A percentile compares a stretch with the other conserved stretches of the same genome.
These are phyloP conservation scores for Phainopepla nitens DNA, from an alignment of 2,113 vertebrate species.

Conservation along the genomic window DNA sequence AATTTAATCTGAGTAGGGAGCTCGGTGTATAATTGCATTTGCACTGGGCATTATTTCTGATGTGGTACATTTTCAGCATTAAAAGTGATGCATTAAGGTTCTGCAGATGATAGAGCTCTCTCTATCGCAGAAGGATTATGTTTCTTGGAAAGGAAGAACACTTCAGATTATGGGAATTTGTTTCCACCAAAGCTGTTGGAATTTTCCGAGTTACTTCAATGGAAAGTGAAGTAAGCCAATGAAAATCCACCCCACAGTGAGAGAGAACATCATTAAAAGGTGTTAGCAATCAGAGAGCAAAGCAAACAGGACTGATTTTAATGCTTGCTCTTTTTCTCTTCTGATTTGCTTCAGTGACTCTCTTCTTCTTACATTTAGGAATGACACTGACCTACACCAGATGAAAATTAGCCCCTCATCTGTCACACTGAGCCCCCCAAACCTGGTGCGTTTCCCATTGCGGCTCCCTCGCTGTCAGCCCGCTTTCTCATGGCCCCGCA, in stretches of 20 bases:
- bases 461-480: accelerated
- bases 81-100: neutral
- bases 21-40: neutral
- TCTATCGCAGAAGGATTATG: neutral
- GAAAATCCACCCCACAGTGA: neutral
- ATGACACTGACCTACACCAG: neutral
- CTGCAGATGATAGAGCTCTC: neutral
- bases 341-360: neutral
- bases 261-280: neutral
- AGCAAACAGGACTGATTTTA: neutral
- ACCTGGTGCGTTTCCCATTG: accelerated
- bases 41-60: neutral
- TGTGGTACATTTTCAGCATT: neutral
- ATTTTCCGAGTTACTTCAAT: constrained; percentile 34
- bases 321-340: neutral
- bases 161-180: neutral
- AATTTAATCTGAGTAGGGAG: constrained; percentile 2
- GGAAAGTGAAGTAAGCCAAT: constrained; percentile 36
- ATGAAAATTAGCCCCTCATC: accelerated
- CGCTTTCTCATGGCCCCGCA: accelerated
- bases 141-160: constrained; percentile 23
- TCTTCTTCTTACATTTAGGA: neutral
- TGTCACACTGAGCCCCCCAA: accelerated
- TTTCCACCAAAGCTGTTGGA: constrained; percentile 13
- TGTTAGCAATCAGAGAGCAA: neutral